phyloP scores from a whole-genome alignment of 2,888 invertebrate species.

The Rhingia rostrata region DNA sequence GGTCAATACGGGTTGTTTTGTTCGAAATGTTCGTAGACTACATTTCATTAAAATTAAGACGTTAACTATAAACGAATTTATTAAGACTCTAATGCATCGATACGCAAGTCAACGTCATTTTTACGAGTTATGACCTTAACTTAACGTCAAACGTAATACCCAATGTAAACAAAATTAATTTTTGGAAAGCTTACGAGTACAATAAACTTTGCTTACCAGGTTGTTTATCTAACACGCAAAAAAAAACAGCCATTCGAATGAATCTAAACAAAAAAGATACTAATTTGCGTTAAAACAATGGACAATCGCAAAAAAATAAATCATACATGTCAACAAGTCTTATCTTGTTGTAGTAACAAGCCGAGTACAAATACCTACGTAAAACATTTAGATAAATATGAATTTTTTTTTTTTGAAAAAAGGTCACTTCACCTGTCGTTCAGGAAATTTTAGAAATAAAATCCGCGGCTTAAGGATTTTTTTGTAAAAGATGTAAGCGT shows the following conservation, averaged over 20 bases:
- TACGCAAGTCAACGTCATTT: no score
- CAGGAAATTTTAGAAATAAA: no score
- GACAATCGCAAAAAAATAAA: slow-evolving; percentile 12
- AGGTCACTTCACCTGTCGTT: no score
- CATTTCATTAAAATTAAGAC: no score
- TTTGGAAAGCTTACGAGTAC: not conserved
- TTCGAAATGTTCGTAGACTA: no score
- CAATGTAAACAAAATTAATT: slow-evolving; percentile 6
- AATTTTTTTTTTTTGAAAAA: no score
- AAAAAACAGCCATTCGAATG: not conserved
- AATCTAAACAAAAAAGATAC: slow-evolving; percentile 20
- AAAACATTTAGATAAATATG: slow-evolving; percentile 13
- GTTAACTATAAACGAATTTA: no score
- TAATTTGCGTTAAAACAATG: slow-evolving; percentile 28
- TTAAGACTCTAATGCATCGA: no score
- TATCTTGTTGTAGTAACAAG: slow-evolving; percentile 9
- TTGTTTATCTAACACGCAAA: not conserved
- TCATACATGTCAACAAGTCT: not conserved
- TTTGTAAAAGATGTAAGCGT: not conserved
- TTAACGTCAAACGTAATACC: no score
- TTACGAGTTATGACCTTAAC: no score
- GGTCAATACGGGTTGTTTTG: no score
- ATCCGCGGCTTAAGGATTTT: not conserved
- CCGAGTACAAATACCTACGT: slow-evolving; percentile 13
- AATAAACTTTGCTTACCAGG: not conserved